A percentile compares a stretch with the other conserved stretches of the same genome.
Evolutionary conservation across 1,140 invertebrate genomes (phyloP).

Genomic region (Orchesella cincta): DNA sequence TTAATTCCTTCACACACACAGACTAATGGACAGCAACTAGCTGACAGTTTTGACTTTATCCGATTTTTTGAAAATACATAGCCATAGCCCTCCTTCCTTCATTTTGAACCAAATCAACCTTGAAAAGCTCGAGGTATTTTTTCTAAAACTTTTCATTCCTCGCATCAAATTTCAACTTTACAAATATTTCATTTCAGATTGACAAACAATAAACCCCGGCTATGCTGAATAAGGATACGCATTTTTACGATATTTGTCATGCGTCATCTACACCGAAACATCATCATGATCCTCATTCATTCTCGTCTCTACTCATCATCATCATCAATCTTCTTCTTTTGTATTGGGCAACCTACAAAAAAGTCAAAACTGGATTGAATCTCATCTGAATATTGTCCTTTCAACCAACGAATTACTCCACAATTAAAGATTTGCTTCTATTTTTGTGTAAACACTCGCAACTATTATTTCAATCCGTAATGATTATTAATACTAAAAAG

Average conservation of each 20-base stretch:
- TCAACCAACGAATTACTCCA: neutral
- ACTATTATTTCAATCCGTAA: too few species aligned
- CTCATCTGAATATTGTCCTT: neutral
- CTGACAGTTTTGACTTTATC: neutral
- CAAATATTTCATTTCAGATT: conserved; percentile 10
- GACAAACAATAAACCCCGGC: conserved; percentile 31
- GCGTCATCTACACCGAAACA: neutral
- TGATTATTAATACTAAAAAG: too few species aligned
- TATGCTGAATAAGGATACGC: conserved; percentile 17
- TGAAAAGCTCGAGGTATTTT: neutral
- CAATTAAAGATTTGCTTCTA: too few species aligned
- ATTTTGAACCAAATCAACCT: neutral
- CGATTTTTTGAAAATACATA: neutral
- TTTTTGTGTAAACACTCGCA: too few species aligned
- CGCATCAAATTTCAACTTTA: neutral
- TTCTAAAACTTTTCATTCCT: neutral
- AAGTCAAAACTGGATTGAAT: neutral
- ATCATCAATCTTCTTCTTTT: neutral
- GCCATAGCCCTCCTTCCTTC: neutral
- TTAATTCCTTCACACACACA: too few species aligned
- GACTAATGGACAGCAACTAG: too few species aligned
- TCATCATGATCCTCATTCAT: neutral
- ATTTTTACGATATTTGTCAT: neutral
- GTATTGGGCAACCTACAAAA: neutral
- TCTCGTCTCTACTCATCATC: neutral